Evolutionary conservation across 2,113 vertebrate species (phyloP).

Genomic region (Cynopterus brachyotis): DNA sequence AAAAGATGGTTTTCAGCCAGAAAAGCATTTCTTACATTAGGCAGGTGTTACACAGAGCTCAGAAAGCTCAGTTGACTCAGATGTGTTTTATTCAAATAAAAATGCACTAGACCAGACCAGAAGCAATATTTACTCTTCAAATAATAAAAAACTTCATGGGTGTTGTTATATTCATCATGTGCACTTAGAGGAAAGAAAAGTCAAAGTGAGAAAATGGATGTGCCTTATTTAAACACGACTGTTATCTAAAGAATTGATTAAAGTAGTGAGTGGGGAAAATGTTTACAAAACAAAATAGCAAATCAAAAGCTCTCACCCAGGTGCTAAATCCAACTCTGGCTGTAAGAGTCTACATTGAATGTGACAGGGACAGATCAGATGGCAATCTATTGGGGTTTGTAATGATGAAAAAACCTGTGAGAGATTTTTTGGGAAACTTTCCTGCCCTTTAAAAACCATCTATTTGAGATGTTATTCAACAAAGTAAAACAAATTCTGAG

Average conservation of each 20-base stretch:
- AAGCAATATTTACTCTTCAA: background rate
- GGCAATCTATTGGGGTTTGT: background rate
- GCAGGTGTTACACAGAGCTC: background rate
- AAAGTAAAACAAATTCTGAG: background rate
- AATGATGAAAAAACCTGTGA: background rate
- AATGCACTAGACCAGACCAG: background rate
- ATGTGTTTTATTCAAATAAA: background rate
- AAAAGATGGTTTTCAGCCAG: background rate
- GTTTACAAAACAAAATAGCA: background rate
- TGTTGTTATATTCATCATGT: background rate
- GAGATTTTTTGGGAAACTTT: no score
- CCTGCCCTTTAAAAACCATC: background rate
- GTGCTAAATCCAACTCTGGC: rapidly evolving
- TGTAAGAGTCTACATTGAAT: rapidly evolving
- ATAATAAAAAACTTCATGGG: background rate
- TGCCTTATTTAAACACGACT: background rate
- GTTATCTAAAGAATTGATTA: background rate
- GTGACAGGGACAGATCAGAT: rapidly evolving
- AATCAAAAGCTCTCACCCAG: background rate
- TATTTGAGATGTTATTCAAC: background rate
- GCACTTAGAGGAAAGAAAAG: background rate
- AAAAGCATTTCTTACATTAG: background rate
- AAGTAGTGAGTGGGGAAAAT: background rate
- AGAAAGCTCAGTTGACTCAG: background rate
- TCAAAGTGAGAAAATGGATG: background rate